Evolutionary conservation across 2,113 vertebrate species (phyloP).

Genomic region (Nyctibius bracteatus): DNA sequence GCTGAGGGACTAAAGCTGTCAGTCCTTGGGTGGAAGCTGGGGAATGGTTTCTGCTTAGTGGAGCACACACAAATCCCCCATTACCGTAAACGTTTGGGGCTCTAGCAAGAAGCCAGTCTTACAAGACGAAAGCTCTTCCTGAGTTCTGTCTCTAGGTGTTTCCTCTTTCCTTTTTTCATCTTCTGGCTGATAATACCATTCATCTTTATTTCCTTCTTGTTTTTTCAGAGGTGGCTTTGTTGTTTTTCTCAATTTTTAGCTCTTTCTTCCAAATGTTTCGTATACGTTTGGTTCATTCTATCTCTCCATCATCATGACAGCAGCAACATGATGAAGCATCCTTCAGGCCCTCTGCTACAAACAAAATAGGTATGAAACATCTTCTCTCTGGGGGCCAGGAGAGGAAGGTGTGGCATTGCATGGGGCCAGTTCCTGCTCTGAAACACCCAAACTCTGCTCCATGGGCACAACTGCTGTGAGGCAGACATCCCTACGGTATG

Average conservation of each 20-base stretch:
- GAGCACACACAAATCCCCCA: background rate
- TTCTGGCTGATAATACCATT: background rate
- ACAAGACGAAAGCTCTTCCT: background rate
- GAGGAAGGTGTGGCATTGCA: background rate
- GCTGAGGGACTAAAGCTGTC: background rate
- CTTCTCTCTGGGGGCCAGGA: background rate
- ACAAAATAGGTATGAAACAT: background rate
- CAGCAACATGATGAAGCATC: background rate
- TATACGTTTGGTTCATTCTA: background rate
- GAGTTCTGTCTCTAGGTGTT: background rate
- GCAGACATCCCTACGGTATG: rapidly evolving
- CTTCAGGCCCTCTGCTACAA: background rate
- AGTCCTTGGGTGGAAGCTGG: background rate
- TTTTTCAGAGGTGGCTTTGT: background rate
- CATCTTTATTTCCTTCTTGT: background rate
- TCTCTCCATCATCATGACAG: background rate
- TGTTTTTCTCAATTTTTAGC: background rate
- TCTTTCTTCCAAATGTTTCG: background rate
- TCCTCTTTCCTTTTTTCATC: background rate
- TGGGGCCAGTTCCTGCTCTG: background rate
- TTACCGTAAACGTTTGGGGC: background rate
- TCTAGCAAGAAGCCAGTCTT: background rate
- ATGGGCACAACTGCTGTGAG: rapidly evolving
- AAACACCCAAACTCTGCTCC: background rate
- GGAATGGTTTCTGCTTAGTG: background rate